Base-by-base conservation (phyloP, 2,888 invertebrate genomes). In the Marasmarcha lunaedactyla region DNA sequence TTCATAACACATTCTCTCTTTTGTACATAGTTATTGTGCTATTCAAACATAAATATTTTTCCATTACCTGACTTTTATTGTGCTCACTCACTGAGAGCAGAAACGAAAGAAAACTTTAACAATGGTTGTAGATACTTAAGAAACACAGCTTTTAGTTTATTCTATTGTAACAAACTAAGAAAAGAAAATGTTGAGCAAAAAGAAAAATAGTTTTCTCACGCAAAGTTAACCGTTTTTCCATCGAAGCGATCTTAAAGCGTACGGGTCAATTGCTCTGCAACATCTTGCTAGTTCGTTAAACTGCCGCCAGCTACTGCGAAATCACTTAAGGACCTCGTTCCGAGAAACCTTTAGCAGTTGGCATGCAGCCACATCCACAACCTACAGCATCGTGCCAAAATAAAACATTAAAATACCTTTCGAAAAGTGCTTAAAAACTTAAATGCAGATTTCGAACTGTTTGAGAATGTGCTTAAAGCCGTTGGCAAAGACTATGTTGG, bases 381-480 rank as follows among this genome's bases (percentile, higher is more conserved):
- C 55, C 55, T 66, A 60, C 65, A 63, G 65, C 67, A 60, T 63
- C 66, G 69, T 73, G 73, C 76, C 73, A 76, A 73, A 74, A 76
- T 74, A 78, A 76, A 69, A 67, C 66, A 77, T 78, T 77, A 70
- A 74, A 77, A 77, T 63, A 61, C 62, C 62, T 71, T 74, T 63
- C 57, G 54, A 50, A 57, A 57, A 60, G 59, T 68, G 71, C 70
- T 58, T n/a, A 61, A 67, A 68, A 59, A 62, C 52, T 62, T 55
- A 58, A 61, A 69, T 59, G 30, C 30, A 30, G 10, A 20, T 7
- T 20, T 57, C 52, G 41, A 41, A 50, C 53, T 55, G 59, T 62
- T 67, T 60, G 55, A 62, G 60, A 70, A 67, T 70, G 66, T 66
- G 72, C 71, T 74, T 69, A 72, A n/a, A n/a, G 60, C 55, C 57